These are phyloP conservation scores for Propithecus coquereli DNA, from an alignment of 2,113 vertebrate genomes.

Conservation along the genomic window DNA sequence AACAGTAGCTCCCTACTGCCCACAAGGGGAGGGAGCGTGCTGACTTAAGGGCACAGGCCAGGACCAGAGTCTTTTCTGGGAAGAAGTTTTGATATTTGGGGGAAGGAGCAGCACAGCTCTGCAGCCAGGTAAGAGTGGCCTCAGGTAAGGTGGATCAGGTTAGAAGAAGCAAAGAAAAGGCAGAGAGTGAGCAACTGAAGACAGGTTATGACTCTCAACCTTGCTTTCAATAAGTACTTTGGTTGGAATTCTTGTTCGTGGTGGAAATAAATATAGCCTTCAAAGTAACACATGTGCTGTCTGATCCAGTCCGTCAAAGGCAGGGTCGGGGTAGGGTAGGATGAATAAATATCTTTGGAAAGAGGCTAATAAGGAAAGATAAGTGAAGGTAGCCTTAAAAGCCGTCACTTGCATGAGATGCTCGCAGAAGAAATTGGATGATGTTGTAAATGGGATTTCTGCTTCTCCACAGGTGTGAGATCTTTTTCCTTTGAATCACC, in stretches of 20 bases:
- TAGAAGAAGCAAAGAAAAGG: neutral
- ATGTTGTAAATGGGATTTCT: neutral
- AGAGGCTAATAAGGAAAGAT: neutral
- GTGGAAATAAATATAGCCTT: constrained; percentile 18
- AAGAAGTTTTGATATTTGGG: neutral
- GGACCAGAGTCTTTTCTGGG: neutral
- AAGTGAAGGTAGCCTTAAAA: neutral
- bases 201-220: neutral
- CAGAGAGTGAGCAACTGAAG: neutral
- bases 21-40: neutral
- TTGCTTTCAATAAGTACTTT: neutral
- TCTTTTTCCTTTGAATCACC: neutral
- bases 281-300: neutral
- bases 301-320: neutral
- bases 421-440: neutral
- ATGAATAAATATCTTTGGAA: neutral
- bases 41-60: neutral
- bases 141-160: neutral
- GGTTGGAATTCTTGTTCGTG: neutral
- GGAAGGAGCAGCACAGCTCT: neutral
- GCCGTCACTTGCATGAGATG: neutral
- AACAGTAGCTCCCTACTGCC: neutral
- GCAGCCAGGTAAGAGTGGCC: neutral
- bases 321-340: neutral
- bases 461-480: neutral